phyloP scores from a whole-genome alignment of 2,888 invertebrate genomes.

The Fragum fragum region DNA sequence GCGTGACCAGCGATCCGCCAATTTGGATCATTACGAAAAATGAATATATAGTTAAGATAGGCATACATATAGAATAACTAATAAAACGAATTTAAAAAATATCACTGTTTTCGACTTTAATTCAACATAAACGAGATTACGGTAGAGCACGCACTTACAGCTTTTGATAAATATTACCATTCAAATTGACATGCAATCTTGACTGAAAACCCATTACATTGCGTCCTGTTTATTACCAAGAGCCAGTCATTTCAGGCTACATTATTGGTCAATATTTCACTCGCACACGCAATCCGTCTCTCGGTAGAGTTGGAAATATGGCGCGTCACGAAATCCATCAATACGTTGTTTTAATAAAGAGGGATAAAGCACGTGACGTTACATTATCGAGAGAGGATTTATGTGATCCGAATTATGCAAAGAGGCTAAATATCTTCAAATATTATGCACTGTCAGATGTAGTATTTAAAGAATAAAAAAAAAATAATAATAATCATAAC shows the following conservation, averaged over 20 bases:
- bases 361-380: conserved; percentile 55
- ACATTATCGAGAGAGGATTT: conserved; percentile 65
- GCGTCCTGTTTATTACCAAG: conserved; percentile 64
- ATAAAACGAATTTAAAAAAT: too few relatives aligned
- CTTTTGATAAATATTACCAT: conserved; percentile 66
- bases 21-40: too few relatives aligned
- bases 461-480: too few relatives aligned
- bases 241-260: conserved; percentile 59
- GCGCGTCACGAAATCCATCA: conserved; percentile 59
- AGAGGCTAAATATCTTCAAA: conserved; percentile 30
- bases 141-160: conserved; percentile 46
- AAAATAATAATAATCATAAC: too few relatives aligned
- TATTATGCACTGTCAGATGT: conserved; percentile 19
- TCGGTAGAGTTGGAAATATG: conserved; percentile 47
- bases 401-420: conserved; percentile 68
- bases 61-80: too few relatives aligned
- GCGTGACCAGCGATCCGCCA: too few relatives aligned
- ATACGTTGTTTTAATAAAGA: conserved; percentile 68
- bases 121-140: too few relatives aligned
- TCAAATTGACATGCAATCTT: conserved; percentile 67
- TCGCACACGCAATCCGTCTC: conserved; percentile 58
- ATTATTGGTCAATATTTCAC: conserved; percentile 66
- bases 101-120: too few relatives aligned
- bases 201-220: conserved; percentile 63
- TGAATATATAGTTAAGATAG: too few relatives aligned